phyloP scores from a whole-genome alignment of 2,888 invertebrate genomes.

The Empis livida region DNA sequence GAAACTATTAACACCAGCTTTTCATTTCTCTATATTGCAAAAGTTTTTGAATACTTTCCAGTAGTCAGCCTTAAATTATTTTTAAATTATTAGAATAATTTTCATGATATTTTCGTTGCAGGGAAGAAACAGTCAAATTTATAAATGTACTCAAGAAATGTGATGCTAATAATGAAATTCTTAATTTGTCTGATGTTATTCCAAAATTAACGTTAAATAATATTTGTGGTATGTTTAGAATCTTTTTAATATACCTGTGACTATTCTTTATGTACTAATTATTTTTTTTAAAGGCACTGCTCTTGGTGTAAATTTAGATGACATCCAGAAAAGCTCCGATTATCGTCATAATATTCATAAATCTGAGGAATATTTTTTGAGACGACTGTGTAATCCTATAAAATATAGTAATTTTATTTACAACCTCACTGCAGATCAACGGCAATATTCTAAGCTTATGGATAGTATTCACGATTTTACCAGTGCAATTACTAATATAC shows the following conservation, averaged over 20 bases:
- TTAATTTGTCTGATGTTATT: conserved; percentile 42
- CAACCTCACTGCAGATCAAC: conserved; percentile 38
- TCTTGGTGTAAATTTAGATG: conserved; percentile 51
- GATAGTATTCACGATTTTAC: conserved; percentile 34
- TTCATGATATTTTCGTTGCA: conserved; percentile 12
- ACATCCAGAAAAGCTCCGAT: conserved; percentile 35
- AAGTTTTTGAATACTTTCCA: conserved; percentile 32
- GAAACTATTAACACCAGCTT: conserved; percentile 50
- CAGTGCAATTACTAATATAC: conserved; percentile 33
- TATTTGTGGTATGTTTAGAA: conserved; percentile 44
- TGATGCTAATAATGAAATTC: conserved; percentile 12
- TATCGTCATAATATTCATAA: conserved; percentile 46
- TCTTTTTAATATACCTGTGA: not conserved
- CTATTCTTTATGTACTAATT: not conserved
- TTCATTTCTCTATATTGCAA: conserved; percentile 49
- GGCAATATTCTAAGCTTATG: conserved; percentile 34
- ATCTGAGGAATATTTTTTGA: conserved; percentile 32
- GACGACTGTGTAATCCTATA: conserved; percentile 42
- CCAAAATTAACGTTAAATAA: conserved; percentile 49
- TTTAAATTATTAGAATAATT: not conserved
- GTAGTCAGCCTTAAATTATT: conserved; percentile 12
- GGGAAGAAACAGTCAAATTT: conserved; percentile 33
- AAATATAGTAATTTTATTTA: conserved; percentile 43
- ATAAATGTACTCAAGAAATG: conserved; percentile 21
- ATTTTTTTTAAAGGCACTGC: conserved; percentile 42